Base-by-base conservation (phyloP, 2,888 invertebrate species). In the Diplolepis rosae region DNA sequence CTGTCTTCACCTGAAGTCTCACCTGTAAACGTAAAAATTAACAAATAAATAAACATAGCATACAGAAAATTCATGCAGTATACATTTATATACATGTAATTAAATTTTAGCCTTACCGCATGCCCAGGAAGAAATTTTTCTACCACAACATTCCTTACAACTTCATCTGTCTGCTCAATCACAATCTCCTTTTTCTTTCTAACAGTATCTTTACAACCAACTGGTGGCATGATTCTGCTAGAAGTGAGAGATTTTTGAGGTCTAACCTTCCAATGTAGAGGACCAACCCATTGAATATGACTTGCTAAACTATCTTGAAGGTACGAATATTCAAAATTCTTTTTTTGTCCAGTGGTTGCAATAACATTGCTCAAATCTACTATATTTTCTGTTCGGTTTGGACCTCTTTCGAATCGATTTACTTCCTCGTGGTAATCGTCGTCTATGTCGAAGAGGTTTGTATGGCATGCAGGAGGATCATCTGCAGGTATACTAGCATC, bases 231-330 rank as follows among this genome's bases (percentile, higher is more conserved):
- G 0, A 67, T 42, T 4, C 54, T 73, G 2, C 56, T 75, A 11
- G 22, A 18, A 0, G 18, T 30, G 4, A 51, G 22, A 11, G 56
- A 56, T 22, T 69, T 69, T n/a, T 71, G 72, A 0, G 73, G 24
- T 13, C 91, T 92, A 51, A 94, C 91, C 80, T 94, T 93, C 96
- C 96, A 96, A 89, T 96, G 95, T 52, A 92, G 90, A 32, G 96
- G 96, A 0, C 96, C 96, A 24, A 95, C 95, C 96, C 96, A 96
- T 77, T 83, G 82, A 42, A 85, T 77, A 77, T 76, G 5, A 82
- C 65, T 61, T 13, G 61, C 13, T 3, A 61, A 4, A 30, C 71
- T 76, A 1, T 76, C 75, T 3, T 77, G 76, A 11, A 84, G 39
- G 32, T 82, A 85, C 0, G 87, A 85, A 66, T 87, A 87, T 61